Base-by-base conservation (phyloP, 2,113 vertebrate genomes). In the Ginglymostoma cirratum region DNA sequence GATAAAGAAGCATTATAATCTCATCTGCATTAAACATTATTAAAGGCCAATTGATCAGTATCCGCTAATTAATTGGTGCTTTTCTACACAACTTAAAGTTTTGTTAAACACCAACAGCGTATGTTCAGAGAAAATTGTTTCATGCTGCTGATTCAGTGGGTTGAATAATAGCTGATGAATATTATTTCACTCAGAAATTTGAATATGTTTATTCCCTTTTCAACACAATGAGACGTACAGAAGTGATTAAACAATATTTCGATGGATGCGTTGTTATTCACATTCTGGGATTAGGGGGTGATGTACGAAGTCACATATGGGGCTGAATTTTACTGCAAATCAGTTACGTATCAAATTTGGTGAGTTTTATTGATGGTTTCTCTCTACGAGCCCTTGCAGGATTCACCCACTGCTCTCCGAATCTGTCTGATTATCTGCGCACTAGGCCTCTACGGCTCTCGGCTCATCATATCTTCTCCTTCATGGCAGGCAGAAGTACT, bases 11-110 rank as follows among this genome's bases (percentile, higher is more conserved):
- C 7, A 21, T 93, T 93, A 34, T 38, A 93, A 66, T 23, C 89
- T 93, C 17, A 2, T 55, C 30, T 30, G 30, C 87, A 65, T 92
- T 92, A 93, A 66, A 21, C 34, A 24, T 66, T 93, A 38, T 67
- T 66, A 66, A 93, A 93, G 61, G 61, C 34, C 89, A 93, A 66
- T 93, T 93, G 89, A 93, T 93, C 17, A 38, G 89, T 66, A 93
- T 42, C 89, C 66, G 61, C 89, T 38, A 66, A 93, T 93, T 65
- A 93, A 93, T 66, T 93, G 89, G 61, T 66, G 89, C 61, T 93
- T 66, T 66, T 93, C 89, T 65, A 93, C 23, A 38, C 61, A 93
- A 93, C 42, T 61, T 93, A 93, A 93, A 67, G 1, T 65, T 93
- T 38, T 38, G 89, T 93, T 66, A 66, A 93, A 10, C 89, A 93